Conservation (phyloP, 2,113 vertebrate genomes). For the Sminthopsis crassicaudata region DNA sequence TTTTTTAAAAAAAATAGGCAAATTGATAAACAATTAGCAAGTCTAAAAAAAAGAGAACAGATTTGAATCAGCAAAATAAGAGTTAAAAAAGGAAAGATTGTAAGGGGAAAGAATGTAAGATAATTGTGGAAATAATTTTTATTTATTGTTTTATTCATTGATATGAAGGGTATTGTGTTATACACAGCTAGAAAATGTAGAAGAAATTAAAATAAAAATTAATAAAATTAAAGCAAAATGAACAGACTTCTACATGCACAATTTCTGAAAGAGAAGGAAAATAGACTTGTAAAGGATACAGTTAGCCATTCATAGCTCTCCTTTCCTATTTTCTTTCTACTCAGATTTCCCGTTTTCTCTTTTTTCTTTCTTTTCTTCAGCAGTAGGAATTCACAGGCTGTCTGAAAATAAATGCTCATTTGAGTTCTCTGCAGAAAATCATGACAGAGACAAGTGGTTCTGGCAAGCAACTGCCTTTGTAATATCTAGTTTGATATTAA, state of each 20-base stretch:
- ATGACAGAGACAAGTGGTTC: neutral
- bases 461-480: neutral
- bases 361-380: neutral
- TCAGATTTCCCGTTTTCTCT: neutral
- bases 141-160: too few species aligned
- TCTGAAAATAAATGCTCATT: neutral
- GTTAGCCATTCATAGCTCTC: neutral
- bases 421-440: neutral
- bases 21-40: neutral
- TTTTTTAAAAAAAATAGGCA: too few species aligned
- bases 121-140: too few species aligned
- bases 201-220: too few species aligned
- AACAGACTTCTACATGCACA: neutral
- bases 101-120: neutral
- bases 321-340: neutral
- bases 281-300: neutral
- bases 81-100: neutral
- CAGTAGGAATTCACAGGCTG: neutral
- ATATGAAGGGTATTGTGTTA: too few species aligned
- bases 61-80: neutral
- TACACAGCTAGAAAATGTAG: neutral
- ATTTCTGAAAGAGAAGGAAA: neutral
- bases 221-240: neutral
- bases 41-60: neutral
- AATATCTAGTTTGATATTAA: neutral